phyloP scores from a whole-genome alignment of 2,888 invertebrate species.

The Tipula unca region DNA sequence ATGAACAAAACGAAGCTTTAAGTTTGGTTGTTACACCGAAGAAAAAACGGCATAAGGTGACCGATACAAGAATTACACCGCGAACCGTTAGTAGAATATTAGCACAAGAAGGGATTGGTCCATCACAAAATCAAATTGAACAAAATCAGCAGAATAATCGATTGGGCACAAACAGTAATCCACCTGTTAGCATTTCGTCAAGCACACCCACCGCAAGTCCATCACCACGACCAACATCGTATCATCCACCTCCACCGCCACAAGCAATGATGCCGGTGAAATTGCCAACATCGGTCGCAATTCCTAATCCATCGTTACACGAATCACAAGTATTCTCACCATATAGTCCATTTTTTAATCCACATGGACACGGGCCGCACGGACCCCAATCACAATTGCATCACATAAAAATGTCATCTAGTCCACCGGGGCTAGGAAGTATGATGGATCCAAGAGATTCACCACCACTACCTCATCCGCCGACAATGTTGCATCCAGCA shows the following conservation, averaged over 20 bases:
- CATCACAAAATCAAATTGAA: constrained; percentile 44
- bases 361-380: constrained; percentile 43
- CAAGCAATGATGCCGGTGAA: constrained; percentile 81
- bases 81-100: constrained; percentile 80
- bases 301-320: constrained; percentile 91
- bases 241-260: constrained; percentile 50
- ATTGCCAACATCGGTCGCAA: constrained; percentile 91
- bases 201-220: constrained; percentile 48
- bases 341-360: constrained; percentile 81
- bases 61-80: constrained; percentile 86
- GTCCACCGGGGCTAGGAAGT: constrained; percentile 58
- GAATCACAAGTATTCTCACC: constrained; percentile 90
- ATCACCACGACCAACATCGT: constrained; percentile 56
- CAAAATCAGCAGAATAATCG: constrained; percentile 17
- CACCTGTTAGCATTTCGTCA: constrained; percentile 34
- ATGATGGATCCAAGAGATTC: constrained; percentile 63
- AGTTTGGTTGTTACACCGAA: constrained; percentile 91
- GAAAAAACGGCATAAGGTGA: constrained; percentile 96
- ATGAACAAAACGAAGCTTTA: constrained; percentile 88
- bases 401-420: constrained; percentile 39
- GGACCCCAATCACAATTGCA: constrained; percentile 44
- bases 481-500: constrained; percentile 77
- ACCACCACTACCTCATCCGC: constrained; percentile 76
- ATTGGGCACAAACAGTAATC: constrained; percentile 20
- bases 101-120: constrained; percentile 70